These are phyloP conservation scores for Pterocles orientalis DNA, from an alignment of 2,113 vertebrate species.

Conservation along the genomic window DNA sequence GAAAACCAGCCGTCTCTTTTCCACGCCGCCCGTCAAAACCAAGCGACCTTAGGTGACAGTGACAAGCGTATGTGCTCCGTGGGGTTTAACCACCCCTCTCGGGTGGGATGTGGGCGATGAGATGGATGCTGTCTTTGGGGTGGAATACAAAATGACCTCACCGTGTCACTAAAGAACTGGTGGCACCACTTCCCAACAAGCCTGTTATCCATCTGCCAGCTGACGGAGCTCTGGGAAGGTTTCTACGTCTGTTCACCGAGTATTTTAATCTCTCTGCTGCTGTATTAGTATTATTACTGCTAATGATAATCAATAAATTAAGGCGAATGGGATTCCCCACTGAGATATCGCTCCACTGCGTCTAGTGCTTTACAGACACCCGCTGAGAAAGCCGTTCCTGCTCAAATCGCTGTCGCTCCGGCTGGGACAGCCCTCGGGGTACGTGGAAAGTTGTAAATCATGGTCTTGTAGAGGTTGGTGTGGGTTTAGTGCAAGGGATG, in stretches of 20 bases:
- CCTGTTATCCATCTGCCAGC: neutral
- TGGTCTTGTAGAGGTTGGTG: neutral
- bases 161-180: neutral
- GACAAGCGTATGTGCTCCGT: fast-evolving
- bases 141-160: neutral
- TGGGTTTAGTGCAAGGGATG: neutral
- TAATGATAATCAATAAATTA: slow-evolving; percentile 2
- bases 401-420: fast-evolving
- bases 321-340: neutral
- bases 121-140: neutral
- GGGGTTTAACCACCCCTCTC: neutral
- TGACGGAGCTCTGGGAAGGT: neutral
- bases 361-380: neutral
- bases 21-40: fast-evolving
- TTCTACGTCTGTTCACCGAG: neutral
- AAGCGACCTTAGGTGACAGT: neutral
- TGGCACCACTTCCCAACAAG: neutral
- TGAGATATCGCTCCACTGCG: fast-evolving
- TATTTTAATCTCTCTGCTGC: neutral
- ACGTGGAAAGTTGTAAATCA: neutral
- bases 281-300: neutral
- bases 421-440: neutral
- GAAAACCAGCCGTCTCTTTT: neutral
- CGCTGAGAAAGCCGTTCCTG: neutral
- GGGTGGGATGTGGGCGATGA: fast-evolving